Evolutionary conservation across 2,888 invertebrate species (phyloP), one percentile per base, ranked within the genome.

Genomic region (Caenorhabditis sp.): DNA sequence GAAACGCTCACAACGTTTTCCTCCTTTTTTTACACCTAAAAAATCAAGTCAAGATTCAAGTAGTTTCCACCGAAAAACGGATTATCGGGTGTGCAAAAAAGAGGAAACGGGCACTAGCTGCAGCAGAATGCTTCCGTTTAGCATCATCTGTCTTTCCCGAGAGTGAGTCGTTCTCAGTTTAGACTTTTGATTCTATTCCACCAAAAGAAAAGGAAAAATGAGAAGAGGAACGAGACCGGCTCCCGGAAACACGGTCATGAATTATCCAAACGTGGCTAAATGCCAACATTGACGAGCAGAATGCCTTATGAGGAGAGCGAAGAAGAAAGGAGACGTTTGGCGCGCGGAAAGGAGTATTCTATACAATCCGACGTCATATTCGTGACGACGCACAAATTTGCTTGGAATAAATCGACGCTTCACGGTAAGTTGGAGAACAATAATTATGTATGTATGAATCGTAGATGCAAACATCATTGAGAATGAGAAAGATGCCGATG

Each of bases 231-330:
- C 61, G 26, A 11, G 13, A 4, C 15, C n/a, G 15, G 20, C 27
- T 41, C 41, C 56, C 48, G 58, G 58, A 68, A 68, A 35, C 37
- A 32, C 30, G 20, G 43, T 65, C 66, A 68, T 68, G 56, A 70
- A 70, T 58, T 59, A 59, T 53, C 53, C 56, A 56, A 48, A 56
- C 46, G 48, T 39, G 50, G 50, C 53, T 53, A 43, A 70, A 59
- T 59, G 68, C 58, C 68, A 68, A 43, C 43, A 30, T 39, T 66
- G 66, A 66, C 66, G 56, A 66, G 66, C 66, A 56, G 66, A 56
- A 66, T 65, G 45, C 53, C 53, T 66, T 58, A 56, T 68, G 43
- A 59, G 39, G 11, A 59, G 50, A 35, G 13, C 43, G 50, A 45
- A 61, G 17, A 52, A 52, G 11, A 8, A 46, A 56, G 24, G 20